Evolutionary conservation across 2,113 vertebrate species (phyloP), one percentile per base, ranked within the genome.

Genomic region (Mustela nigripes): DNA sequence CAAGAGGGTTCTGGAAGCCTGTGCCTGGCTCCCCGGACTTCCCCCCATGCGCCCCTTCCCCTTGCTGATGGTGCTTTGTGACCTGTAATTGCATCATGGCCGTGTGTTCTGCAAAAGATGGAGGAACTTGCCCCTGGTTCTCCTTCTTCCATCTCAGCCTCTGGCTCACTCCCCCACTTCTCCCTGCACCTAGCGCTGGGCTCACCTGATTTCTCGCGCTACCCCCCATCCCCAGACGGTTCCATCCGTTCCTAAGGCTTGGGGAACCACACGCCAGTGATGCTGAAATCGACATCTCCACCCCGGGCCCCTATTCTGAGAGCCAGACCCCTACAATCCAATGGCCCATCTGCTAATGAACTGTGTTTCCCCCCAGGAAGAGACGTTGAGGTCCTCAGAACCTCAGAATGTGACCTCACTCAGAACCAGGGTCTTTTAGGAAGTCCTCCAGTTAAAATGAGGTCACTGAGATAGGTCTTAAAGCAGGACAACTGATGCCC

Each of bases 61-160:
- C 14, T 19, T 36, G 33, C 89, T 9, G 15, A 36, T 14, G 2
- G 10, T 28, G 33, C 42, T 53, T 8, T 1, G 14, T 65, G 58
- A 22, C 62, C 62, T 31, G 26, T 22, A 31, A 69, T 56, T 48
- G 11, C 50, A 6, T 63, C 89, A 39, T 8, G 36, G 42, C 42
- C 3, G 0, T 1, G 58, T 1, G 6, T 1, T 50, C 5, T 21
- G 22, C 10, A 3, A 67, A 31, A 79, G 31, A 78, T 1, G 65
- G 14, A 65, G 15, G 22, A 65, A 28, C 6, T 28, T 10, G 0
- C 18, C 9, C 53, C 69, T 31, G 24, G 16, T 3, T 58, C 69
- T 14, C 50, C 50, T 14, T 4, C 82, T 15, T 2, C 6, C 24
- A 31, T 58, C 69, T 58, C 36, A 21, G 11, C 24, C 42, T 12